A percentile compares a stretch with the other conserved stretches of the same genome.
Evolutionary conservation across 2,797 vertebrate species (phyloP).

Genomic region (Hypotaenidia philippensis): DNA sequence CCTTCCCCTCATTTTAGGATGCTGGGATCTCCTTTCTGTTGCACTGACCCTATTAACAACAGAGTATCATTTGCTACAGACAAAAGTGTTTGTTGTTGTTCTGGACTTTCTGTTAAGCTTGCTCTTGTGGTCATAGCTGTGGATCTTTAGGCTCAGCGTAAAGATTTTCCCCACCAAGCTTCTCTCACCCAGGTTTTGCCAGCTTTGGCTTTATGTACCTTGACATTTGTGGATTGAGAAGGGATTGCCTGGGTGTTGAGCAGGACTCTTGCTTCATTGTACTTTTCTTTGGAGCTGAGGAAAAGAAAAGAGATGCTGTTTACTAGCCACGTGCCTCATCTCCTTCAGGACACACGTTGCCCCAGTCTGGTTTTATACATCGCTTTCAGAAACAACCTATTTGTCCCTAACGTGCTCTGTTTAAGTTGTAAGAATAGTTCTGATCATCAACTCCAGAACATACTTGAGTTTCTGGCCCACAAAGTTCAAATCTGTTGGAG

Average conservation of each 20-base stretch:
- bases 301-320: neutral
- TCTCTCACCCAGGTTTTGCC: neutral
- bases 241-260: neutral
- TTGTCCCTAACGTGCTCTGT: neutral
- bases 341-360: neutral
- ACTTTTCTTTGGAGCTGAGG: neutral
- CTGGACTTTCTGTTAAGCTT: neutral
- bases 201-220: neutral
- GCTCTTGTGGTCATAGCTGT: neutral
- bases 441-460: neutral
- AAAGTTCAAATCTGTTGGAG: neutral
- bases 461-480: neutral
- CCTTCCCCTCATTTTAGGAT: neutral
- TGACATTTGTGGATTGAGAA: neutral
- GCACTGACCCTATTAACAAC: neutral
- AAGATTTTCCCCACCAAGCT: neutral
- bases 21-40: neutral
- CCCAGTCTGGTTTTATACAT: neutral
- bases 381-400: neutral
- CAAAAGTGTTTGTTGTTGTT: neutral
- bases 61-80: neutral
- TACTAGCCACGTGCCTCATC: neutral
- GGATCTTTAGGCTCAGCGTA: neutral
- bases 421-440: neutral
- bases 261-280: neutral